A percentile compares a stretch with the other conserved stretches of the same genome.
Conservation (phyloP, 1,140 invertebrate genomes). For the Meloidogyne hapla region DNA sequence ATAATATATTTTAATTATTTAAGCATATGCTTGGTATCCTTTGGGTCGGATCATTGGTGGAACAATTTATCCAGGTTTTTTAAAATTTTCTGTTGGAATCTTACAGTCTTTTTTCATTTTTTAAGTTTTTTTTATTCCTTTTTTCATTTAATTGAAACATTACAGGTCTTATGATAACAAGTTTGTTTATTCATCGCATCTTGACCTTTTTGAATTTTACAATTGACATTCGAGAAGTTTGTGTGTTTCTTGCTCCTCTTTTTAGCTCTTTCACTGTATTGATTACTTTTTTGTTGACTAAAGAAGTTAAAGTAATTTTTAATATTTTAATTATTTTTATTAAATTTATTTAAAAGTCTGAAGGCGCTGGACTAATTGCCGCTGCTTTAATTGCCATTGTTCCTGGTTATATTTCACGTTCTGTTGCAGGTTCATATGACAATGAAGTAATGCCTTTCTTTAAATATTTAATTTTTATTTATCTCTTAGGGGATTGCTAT, state of each 20-base stretch:
- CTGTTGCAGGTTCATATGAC: constrained; percentile 98
- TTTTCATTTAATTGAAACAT: constrained; percentile 76
- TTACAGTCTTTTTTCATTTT: constrained; percentile 20
- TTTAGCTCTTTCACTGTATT: constrained; percentile 97
- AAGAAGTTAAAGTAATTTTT: constrained; percentile 67
- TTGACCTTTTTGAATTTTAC: constrained; percentile 91
- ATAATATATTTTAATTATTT: background rate
- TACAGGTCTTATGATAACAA: constrained; percentile 97
- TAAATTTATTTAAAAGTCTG: constrained; percentile 85
- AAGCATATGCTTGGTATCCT: constrained; percentile 96
- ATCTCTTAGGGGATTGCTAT: constrained; percentile 70
- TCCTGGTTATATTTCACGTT: constrained; percentile 95
- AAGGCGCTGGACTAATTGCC: constrained; percentile 94
- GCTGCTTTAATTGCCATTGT: constrained; percentile 98
- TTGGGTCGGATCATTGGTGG: constrained; percentile 89
- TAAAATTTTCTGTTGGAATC: background rate
- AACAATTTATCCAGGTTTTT: constrained; percentile 69
- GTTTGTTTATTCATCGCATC: constrained; percentile 81
- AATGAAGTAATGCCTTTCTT: constrained; percentile 73
- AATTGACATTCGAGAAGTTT: constrained; percentile 95
- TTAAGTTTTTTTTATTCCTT: constrained; percentile 8
- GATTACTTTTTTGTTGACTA: constrained; percentile 91
- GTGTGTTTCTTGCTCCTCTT: constrained; percentile 95
- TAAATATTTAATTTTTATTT: background rate
- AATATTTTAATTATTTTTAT: constrained; percentile 70